A percentile compares a stretch with the other conserved stretches of the same genome.
Evolutionary conservation across 2,888 invertebrate genomes (phyloP).

Genomic region (Chaetoderma sp.): DNA sequence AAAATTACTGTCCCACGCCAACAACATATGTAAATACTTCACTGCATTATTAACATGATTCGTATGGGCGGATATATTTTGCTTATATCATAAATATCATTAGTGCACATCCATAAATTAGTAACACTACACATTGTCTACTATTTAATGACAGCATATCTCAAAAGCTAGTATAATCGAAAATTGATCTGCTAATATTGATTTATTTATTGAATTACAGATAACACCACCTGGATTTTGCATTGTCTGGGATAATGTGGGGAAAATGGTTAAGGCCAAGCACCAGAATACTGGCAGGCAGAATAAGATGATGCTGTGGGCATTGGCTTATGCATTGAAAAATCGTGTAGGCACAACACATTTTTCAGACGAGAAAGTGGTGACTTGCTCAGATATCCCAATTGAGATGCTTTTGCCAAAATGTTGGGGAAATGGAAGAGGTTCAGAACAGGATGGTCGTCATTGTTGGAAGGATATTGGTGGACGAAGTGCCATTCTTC

Average conservation of each 20-base stretch:
- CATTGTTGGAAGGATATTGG: background rate
- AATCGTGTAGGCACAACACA: background rate
- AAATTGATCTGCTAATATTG: too few species aligned
- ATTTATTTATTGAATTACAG: too few species aligned
- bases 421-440: background rate
- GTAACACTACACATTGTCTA: too few species aligned
- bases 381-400: background rate
- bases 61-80: too few species aligned
- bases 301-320: background rate
- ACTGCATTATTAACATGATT: too few species aligned
- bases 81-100: too few species aligned
- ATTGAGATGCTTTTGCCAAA: background rate
- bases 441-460: background rate
- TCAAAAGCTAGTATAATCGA: too few species aligned
- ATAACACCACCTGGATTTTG: background rate
- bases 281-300: background rate
- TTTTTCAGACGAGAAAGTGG: background rate
- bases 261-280: background rate
- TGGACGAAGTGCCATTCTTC: background rate
- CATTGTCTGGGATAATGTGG: conserved; percentile 1
- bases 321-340: background rate
- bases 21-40: too few species aligned
- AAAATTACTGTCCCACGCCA: too few species aligned
- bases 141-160: too few species aligned
- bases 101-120: too few species aligned